Evolutionary conservation across 2,888 invertebrate genomes (phyloP).

Genomic region (Tachina grossa): DNA sequence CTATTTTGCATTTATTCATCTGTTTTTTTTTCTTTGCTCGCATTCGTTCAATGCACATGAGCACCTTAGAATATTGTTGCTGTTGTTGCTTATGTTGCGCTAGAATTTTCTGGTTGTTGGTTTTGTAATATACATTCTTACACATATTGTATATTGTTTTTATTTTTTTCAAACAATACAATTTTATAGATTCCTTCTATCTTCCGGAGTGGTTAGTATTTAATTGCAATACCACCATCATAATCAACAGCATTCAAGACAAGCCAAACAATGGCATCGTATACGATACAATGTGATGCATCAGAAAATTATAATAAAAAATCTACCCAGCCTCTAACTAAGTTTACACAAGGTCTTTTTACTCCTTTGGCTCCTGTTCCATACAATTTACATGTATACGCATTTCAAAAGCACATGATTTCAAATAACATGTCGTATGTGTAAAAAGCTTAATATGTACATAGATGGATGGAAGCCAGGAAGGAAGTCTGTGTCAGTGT

Average conservation of each 20-base stretch:
- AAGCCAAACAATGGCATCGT: slow-evolving; percentile 24
- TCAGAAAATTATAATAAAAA: slow-evolving; percentile 28
- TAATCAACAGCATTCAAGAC: slow-evolving; percentile 5
- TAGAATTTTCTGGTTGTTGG: slow-evolving; percentile 32
- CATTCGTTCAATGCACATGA: slow-evolving; percentile 47
- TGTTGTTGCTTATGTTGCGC: slow-evolving; percentile 17
- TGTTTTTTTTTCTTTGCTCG: slow-evolving; percentile 3
- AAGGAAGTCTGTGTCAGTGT: slow-evolving; percentile 9
- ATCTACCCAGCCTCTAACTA: not conserved
- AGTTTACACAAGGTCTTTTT: slow-evolving; percentile 3
- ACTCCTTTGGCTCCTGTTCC: slow-evolving; percentile 45
- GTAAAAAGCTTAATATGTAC: slow-evolving; percentile 9
- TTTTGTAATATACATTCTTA: slow-evolving; percentile 21
- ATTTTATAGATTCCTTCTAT: slow-evolving; percentile 36
- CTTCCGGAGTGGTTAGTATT: slow-evolving; percentile 16
- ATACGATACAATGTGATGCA: slow-evolving; percentile 10
- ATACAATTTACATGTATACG: slow-evolving; percentile 22
- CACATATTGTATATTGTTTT: not conserved
- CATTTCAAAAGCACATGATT: slow-evolving; percentile 30
- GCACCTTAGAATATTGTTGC: slow-evolving; percentile 40
- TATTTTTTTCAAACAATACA: slow-evolving; percentile 36
- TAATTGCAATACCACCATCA: slow-evolving; percentile 37
- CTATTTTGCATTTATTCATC: slow-evolving; percentile 10
- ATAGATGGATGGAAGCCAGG: not conserved
- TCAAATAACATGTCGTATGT: not conserved